Conservation (phyloP, 2,113 vertebrate genomes). For the Coturnix japonica region DNA sequence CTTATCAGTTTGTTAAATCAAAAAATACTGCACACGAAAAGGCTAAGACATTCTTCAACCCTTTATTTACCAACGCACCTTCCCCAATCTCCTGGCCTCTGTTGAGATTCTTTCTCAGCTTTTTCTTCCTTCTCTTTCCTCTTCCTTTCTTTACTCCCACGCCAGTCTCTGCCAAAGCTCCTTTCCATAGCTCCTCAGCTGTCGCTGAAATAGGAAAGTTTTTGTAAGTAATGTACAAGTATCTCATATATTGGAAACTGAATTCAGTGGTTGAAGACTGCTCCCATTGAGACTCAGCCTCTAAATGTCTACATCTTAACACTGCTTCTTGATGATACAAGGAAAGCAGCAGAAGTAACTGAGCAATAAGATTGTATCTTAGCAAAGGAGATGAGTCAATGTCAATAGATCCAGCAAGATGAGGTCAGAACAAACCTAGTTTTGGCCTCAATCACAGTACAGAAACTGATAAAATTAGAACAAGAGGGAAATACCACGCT, state of each 20-base stretch:
- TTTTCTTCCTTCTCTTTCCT: constrained; percentile 92
- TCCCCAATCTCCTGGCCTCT: constrained; percentile 90
- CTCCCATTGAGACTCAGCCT: not conserved
- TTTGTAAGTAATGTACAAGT: constrained; percentile 1
- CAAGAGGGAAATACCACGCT: not conserved
- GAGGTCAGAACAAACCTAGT: not conserved
- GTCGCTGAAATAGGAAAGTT: constrained; percentile 84
- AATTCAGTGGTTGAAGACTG: not conserved
- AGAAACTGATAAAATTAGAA: constrained; percentile 13
- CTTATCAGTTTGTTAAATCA: not conserved
- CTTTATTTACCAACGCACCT: constrained; percentile 76
- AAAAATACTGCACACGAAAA: not conserved
- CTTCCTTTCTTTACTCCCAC: constrained; percentile 85
- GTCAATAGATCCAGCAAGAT: not conserved
- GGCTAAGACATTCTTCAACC: not conserved
- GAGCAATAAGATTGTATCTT: not conserved
- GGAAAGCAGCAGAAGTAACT: not conserved
- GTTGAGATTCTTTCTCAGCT: constrained; percentile 86
- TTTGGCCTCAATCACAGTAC: not conserved
- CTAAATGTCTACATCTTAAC: not conserved
- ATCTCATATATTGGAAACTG: not conserved
- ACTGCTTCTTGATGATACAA: not conserved
- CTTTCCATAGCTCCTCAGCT: constrained; percentile 91
- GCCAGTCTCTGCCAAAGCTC: constrained; percentile 88
- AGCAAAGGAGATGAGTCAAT: not conserved